Evolutionary conservation across 2,113 vertebrate species (phyloP), one percentile per base, ranked within the genome.

Genomic region (Pseudopodoces humilis): DNA sequence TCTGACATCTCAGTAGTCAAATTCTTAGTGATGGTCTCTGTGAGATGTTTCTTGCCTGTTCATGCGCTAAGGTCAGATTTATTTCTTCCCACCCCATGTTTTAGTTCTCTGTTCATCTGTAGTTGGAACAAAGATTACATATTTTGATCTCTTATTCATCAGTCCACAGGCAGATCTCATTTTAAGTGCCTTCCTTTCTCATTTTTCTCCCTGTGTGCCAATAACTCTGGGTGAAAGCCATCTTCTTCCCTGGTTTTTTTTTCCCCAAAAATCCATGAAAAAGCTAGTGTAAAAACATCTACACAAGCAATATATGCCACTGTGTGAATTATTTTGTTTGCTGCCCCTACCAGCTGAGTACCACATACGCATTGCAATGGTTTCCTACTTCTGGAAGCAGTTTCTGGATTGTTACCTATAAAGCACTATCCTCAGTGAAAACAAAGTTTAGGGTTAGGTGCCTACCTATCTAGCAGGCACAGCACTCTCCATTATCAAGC

Each of bases 301-400:
- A 30, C 6, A 24, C 4, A 50, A 75, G 27, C 1, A 1, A 41
- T 4, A 65, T 1, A 56, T 3, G 6, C 19, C 15, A 50, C 35
- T 47, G 14, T 10, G 16, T 41, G 21, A 83, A 37, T n/a, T 41
- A 25, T 13, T 82, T 55, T 20, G 15, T 27, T 60, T 3, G 0
- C 11, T 74, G 28, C 10, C 39, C 64, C 28, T 21, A 43, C 15
- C 37, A 83, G 13, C 7, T 30, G 7, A 59, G 41, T 77, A 43
- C 6, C 37, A 74, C 55, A 67, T 3, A 58, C 11, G 58, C 17
- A 9, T 2, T 21, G 19, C 55, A 37, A 31, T 17, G 8, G 27
- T 7, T 43, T 46, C 13, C 1, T 8, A 49, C 15, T 60, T 82
- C 30, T 21, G 5, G 21, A 49, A 76, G 30, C 27, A 59, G 21